These are phyloP conservation scores for Zaprionus taronus DNA, from an alignment of 1,140 invertebrate species.

Conservation along the genomic window DNA sequence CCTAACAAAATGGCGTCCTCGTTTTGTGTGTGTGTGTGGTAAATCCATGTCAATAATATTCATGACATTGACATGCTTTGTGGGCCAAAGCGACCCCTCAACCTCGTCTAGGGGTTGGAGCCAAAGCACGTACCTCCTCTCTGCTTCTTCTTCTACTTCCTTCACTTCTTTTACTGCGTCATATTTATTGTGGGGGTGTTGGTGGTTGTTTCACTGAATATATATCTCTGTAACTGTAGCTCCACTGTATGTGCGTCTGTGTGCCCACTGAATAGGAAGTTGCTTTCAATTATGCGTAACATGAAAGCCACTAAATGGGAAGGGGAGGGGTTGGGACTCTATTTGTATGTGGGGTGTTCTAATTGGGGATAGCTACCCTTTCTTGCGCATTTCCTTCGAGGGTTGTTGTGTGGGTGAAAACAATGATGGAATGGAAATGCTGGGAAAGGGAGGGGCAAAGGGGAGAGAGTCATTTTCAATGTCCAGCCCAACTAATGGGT, in stretches of 20 bases:
- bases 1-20: constrained; percentile 56
- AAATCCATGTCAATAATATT: constrained; percentile 81
- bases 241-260: neutral
- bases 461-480: neutral
- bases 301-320: constrained; percentile 59
- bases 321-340: neutral
- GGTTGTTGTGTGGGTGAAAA: constrained; percentile 38
- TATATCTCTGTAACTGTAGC: neutral
- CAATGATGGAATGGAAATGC: constrained; percentile 11
- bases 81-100: constrained; percentile 53
- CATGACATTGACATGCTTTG: constrained; percentile 80
- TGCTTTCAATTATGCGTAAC: constrained; percentile 73
- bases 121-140: neutral
- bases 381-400: neutral
- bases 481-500: constrained; percentile 19
- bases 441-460: neutral
- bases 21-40: constrained; percentile 12
- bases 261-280: constrained; percentile 69
- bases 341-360: constrained; percentile 44
- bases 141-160: neutral
- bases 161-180: constrained; percentile 2
- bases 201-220: neutral
- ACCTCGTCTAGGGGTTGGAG: constrained; percentile 21
- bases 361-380: constrained; percentile 53
- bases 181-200: constrained; percentile 12